Percentiles rank a stretch among this genome's conserved stretches.
phyloP scores from a whole-genome alignment of 2,797 vertebrate genomes.

The Gymnothorax javanicus region DNA sequence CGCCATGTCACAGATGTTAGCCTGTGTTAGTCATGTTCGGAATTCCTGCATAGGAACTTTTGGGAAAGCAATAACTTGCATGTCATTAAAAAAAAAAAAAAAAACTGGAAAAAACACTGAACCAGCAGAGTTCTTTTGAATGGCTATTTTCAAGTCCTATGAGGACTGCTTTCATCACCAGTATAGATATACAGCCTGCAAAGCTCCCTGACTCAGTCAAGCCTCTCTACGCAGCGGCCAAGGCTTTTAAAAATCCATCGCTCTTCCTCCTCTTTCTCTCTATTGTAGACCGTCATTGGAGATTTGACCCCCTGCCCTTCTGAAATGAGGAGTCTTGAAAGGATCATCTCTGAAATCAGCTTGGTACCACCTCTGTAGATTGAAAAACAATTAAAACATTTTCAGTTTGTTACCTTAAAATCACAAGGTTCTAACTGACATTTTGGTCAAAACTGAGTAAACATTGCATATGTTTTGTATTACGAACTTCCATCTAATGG shows the following conservation, averaged over 20 bases:
- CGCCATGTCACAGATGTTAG: conserved; percentile 31
- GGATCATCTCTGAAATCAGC: not conserved
- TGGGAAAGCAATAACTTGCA: conserved; percentile 28
- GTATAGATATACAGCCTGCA: not conserved
- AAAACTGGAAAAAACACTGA: not conserved
- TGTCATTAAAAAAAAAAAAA: conserved; percentile 16
- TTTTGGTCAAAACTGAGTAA: no score
- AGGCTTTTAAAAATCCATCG: not conserved
- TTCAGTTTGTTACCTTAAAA: no score
- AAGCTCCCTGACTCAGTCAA: not conserved
- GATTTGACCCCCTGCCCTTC: not conserved
- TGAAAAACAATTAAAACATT: conserved; percentile 61
- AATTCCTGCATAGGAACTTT: conserved; percentile 21
- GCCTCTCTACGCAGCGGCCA: not conserved
- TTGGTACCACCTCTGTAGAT: not conserved
- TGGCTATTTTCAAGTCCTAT: not conserved
- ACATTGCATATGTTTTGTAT: no score
- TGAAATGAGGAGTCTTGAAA: not conserved
- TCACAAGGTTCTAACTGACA: no score
- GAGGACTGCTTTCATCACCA: not conserved
- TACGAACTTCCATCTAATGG: no score
- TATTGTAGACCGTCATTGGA: not conserved
- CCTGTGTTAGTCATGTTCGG: conserved; percentile 31
- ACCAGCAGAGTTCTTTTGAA: not conserved
- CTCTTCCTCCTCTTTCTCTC: not conserved